These are phyloP conservation scores for Bradysia coprophila DNA, from an alignment of 1,140 invertebrate species.

Conservation along the genomic window DNA sequence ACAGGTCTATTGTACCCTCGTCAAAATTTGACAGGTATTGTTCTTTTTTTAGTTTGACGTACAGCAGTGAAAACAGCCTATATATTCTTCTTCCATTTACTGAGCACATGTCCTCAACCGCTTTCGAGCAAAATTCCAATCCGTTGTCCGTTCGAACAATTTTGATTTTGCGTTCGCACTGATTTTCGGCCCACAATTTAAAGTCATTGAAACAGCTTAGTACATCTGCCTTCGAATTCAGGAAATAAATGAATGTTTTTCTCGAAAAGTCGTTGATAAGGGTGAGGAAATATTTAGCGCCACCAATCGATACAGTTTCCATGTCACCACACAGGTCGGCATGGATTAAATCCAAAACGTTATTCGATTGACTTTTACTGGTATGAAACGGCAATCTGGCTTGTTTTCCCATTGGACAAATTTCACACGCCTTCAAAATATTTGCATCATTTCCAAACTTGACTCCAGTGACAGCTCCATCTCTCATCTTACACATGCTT, in stretches of 20 bases:
- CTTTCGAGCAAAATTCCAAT: too few species aligned
- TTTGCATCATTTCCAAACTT: conserved; percentile 8
- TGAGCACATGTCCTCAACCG: conserved; percentile 2
- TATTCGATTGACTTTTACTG: conserved; percentile 8
- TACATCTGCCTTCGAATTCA: neutral
- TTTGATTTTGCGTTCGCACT: conserved; percentile 13
- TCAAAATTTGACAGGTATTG: too few species aligned
- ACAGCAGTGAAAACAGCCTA: too few species aligned
- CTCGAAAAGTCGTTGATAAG: conserved; percentile 25
- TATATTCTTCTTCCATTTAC: conserved; percentile 14
- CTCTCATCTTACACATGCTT: conserved; percentile 16
- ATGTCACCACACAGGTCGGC: conserved; percentile 24
- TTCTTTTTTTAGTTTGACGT: too few species aligned
- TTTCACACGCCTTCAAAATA: conserved; percentile 7
- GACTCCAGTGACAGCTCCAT: conserved; percentile 10
- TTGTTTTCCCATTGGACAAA: conserved; percentile 11
- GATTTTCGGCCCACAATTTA: neutral
- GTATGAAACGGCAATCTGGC: conserved; percentile 8
- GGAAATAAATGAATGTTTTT: conserved; percentile 9
- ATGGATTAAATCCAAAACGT: conserved; percentile 18
- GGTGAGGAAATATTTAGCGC: conserved; percentile 20
- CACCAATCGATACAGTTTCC: conserved; percentile 15
- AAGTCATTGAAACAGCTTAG: conserved; percentile 6
- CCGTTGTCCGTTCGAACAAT: conserved; percentile 20
- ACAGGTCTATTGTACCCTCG: too few species aligned